Evolutionary conservation across 1,140 invertebrate species (phyloP), one percentile per base, ranked within the genome.

Genomic region (Adoxophyes honmai): DNA sequence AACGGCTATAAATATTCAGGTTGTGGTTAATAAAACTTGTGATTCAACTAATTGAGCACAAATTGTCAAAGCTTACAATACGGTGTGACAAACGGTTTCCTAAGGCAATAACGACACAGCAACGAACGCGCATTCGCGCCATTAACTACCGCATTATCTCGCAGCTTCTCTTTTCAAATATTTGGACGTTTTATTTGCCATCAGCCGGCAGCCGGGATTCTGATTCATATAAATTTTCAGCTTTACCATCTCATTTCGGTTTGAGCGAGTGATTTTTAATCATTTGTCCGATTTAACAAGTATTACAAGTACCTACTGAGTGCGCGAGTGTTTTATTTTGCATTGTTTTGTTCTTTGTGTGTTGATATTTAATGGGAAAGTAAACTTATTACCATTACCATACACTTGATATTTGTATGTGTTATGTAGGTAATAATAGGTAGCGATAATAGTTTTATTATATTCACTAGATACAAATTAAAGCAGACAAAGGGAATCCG

Each of bases 121-220:
- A 65, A 62, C 70, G 62, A 36, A 66, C 71, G 63, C 73, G 71
- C 71, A 70, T 64, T 52, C 15, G 59, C 57, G 62, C 68, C 70
- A 75, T 77, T 78, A 78, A 77, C 71, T 68, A 68, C 64, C 59
- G 67, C 69, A 81, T 81, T 81, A 81, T 78, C 74, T 74, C 62
- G 62, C 66, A 64, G 63, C 70, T 60, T 52, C 68, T 64, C 58
- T 62, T 61, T 62, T 63, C 64, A 73, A 81, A 77, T 73, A 73
- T 78, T 78, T 67, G 58, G 52, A 61, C 59, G 51, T 66, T 73
- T 72, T 60, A 68, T 68, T 66, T 54, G 52, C 39, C 55, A 55
- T 53, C 52, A 54, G 21, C 57, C n/a, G 2, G 34, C n/a, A 1
- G 34, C 8, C 8, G 34, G 34, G n/a, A 36, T 36, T 36, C 34